Evolutionary conservation across 2,797 vertebrate genomes (phyloP), one percentile per base, ranked within the genome.

Genomic region (Remorina albescens): DNA sequence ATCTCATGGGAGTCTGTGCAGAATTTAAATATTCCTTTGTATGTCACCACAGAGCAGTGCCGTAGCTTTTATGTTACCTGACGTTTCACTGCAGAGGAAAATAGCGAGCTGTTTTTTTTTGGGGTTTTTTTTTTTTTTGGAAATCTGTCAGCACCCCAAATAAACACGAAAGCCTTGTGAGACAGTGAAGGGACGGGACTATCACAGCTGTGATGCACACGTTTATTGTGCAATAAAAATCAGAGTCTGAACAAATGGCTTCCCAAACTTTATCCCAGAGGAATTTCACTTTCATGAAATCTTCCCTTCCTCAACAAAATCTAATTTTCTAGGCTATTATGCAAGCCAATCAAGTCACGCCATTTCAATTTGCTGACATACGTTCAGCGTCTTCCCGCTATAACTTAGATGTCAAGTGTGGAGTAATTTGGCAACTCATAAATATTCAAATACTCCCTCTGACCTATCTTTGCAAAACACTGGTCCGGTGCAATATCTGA

Each of bases 391-490:
- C 54, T 54, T 84, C 66, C 53, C 50, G 65, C 74, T 67, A 41
- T 61, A 76, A 78, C 73, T 74, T 65, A 41, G 66, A 81, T 72
- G 71, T 79, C 58, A 71, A 57, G 67, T 51, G 58, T 81, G 65
- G 49, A 74, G 83, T 88, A 81, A 73, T 82, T 82, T 75, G 42
- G 26, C 0, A 15, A 65, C 71, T 86, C 78, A 91, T 90, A 82
- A 84, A 89, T 90, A 91, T 89, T 89, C 80, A 88, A 66, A 32
- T 7, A 37, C 61, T 82, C 65, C 21, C 71, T 76, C 87, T 85
- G 79, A 87, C 85, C 86, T 82, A 54, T 80, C 86, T 86, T 78
- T 84, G 76, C 78, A 81, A 86, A 90, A 88, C 67, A 79, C 16
- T 58, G 59, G 73, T 67, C 26, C 10, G 53, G 78, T 81, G 63